These are phyloP conservation scores for Cynopterus sphinx DNA, from an alignment of 2,797 vertebrate genomes.

Conservation along the genomic window DNA sequence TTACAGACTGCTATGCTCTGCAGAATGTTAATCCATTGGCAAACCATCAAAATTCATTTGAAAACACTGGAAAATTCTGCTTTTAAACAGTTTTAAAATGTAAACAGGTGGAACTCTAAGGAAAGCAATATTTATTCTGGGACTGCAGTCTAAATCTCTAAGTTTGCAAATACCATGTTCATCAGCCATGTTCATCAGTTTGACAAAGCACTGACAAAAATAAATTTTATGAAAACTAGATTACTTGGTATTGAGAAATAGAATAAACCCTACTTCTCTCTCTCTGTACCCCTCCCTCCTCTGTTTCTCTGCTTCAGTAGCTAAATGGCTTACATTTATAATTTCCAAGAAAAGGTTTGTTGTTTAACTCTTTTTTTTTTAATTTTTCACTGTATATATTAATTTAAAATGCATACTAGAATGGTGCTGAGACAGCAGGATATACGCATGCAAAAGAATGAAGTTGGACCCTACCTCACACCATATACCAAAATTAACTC, in stretches of 20 bases:
- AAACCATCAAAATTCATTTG: constrained; percentile 26
- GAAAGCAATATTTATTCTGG: constrained; percentile 40
- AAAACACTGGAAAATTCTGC: constrained; percentile 41
- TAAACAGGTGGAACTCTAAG: background rate
- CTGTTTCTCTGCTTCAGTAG: background rate
- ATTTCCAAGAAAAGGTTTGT: constrained; percentile 20
- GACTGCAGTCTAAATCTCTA: background rate
- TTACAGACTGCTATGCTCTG: background rate
- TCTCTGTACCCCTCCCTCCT: background rate
- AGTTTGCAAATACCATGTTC: constrained; percentile 30
- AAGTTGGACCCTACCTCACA: background rate
- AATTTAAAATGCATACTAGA: background rate
- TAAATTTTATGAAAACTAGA: constrained; percentile 7
- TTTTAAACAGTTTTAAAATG: constrained; percentile 32
- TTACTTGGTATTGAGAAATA: constrained; percentile 2
- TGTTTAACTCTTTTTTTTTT: background rate
- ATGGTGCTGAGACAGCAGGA: background rate
- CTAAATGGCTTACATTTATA: background rate
- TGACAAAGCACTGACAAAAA: constrained; percentile 32
- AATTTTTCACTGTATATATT: background rate
- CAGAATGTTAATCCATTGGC: constrained; percentile 13
- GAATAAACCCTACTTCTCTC: background rate
- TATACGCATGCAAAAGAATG: background rate
- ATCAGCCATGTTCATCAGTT: background rate
- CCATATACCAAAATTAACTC: background rate